Evolutionary conservation across 2,113 vertebrate species (phyloP).

Genomic region (Sisor rabdophorus): DNA sequence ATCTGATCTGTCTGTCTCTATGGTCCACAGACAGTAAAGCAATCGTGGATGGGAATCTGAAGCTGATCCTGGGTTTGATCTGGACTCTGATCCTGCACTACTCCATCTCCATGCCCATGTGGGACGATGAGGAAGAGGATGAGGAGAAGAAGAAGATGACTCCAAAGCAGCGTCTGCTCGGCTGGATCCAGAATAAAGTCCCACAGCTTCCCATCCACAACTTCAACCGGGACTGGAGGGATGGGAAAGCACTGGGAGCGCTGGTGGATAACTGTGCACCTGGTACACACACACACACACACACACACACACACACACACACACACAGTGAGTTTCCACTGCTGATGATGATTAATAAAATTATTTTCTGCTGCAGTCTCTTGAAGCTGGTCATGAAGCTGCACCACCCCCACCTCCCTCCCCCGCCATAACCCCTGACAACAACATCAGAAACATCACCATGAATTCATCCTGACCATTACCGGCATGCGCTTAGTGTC

Average conservation of each 20-base stretch:
- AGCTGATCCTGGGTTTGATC: slow-evolving; percentile 91
- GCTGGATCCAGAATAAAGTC: slow-evolving; percentile 95
- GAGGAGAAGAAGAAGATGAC: slow-evolving; percentile 87
- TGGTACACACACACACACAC: slow-evolving; percentile 60
- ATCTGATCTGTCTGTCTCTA: slow-evolving; percentile 17
- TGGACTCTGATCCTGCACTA: slow-evolving; percentile 97
- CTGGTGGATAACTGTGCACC: slow-evolving; percentile 92
- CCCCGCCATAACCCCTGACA: too few relatives aligned
- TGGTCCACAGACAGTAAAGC: slow-evolving; percentile 84
- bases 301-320: neutral
- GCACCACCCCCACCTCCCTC: too few relatives aligned
- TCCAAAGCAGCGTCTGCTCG: slow-evolving; percentile 88
- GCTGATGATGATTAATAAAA: too few relatives aligned
- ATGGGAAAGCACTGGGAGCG: slow-evolving; percentile 87
- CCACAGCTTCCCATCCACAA: slow-evolving; percentile 93
- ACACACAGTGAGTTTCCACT: neutral
- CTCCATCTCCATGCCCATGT: slow-evolving; percentile 97
- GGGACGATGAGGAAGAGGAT: slow-evolving; percentile 92
- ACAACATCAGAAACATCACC: slow-evolving; percentile 4
- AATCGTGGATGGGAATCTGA: slow-evolving; percentile 92
- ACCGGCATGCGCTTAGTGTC: neutral
- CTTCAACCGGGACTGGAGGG: slow-evolving; percentile 89
- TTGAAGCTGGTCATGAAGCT: too few relatives aligned
- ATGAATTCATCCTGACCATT: neutral
- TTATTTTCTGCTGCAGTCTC: too few relatives aligned